Conservation (phyloP, 2,888 invertebrate genomes). For the Cryptophagus acutangulus region DNA sequence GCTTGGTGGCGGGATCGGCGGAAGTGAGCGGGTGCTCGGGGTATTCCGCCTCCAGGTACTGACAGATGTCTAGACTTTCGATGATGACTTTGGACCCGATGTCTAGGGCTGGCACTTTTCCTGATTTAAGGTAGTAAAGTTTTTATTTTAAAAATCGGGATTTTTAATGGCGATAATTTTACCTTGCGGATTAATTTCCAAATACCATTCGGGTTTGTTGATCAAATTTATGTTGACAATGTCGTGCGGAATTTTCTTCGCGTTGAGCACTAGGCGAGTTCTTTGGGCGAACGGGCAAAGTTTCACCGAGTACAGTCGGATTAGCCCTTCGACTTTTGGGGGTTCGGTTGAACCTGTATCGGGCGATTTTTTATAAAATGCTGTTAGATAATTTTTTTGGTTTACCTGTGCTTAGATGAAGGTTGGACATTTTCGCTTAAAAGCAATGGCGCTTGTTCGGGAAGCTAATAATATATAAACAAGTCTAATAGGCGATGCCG, state of each 20-base stretch:
- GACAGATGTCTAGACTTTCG: slow-evolving; percentile 53
- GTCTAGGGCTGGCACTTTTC: slow-evolving; percentile 51
- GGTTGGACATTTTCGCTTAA: too few species aligned
- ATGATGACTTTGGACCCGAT: slow-evolving; percentile 49
- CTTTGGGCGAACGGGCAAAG: slow-evolving; percentile 81
- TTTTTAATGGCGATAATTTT: slow-evolving; percentile 37
- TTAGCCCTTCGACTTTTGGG: slow-evolving; percentile 55
- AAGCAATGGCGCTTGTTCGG: too few species aligned
- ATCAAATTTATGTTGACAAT: slow-evolving; percentile 67
- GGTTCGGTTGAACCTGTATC: slow-evolving; percentile 69
- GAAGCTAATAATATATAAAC: too few species aligned
- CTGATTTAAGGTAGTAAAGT: slow-evolving; percentile 39
- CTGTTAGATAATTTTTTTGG: too few species aligned
- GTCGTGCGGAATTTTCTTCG: slow-evolving; percentile 72
- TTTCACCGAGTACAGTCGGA: slow-evolving; percentile 75
- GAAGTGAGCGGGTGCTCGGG: slow-evolving; percentile 49
- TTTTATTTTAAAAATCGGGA: background rate
- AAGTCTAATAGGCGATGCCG: too few species aligned
- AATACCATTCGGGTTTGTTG: slow-evolving; percentile 74
- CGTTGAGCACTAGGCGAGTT: slow-evolving; percentile 65
- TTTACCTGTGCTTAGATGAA: too few species aligned
- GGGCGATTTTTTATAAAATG: too few species aligned
- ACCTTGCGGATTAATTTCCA: slow-evolving; percentile 55
- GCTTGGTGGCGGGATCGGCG: slow-evolving; percentile 40
- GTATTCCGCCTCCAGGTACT: slow-evolving; percentile 54